Evolutionary conservation across 2,888 invertebrate genomes (phyloP), one percentile per base, ranked within the genome.

Genomic region (Heteropelma amictum): DNA sequence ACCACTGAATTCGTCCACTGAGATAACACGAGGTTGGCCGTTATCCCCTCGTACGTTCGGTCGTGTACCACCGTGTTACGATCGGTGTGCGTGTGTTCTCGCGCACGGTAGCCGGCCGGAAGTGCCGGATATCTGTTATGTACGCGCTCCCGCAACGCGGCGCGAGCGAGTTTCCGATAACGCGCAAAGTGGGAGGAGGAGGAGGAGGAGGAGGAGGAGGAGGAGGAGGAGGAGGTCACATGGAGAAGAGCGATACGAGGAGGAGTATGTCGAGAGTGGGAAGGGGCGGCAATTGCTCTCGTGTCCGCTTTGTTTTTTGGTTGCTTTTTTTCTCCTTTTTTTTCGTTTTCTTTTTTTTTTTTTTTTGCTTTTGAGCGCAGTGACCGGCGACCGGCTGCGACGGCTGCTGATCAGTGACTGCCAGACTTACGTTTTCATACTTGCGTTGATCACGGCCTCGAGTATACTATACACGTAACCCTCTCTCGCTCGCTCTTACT

Each of bases 321-420:
- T 8, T 53, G 17, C 30, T 30, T 30, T 51, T 65, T n/a, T n/a
- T n/a, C n/a, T n/a, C n/a, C n/a, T n/a, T n/a, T n/a, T n/a, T n/a
- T n/a, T n/a, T n/a, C n/a, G n/a, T n/a, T n/a, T n/a, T n/a, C n/a
- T n/a, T n/a, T n/a, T n/a, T n/a, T n/a, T n/a, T n/a, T n/a, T n/a
- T n/a, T n/a, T n/a, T n/a, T n/a, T n/a, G n/a, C n/a, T 61, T 54
- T 75, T 56, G 67, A 71, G 65, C 73, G 47, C 76, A 72, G 73
- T 76, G 73, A 76, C 73, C 67, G 60, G 69, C 63, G 54, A 72
- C 76, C 73, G 79, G 72, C 77, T 71, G 51, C 71, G 77, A 71
- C 79, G 77, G 77, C 77, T 73, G 79, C 71, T 77, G 73, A 79
- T 73, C 79, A 73, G 77, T 76, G 77, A 79, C 79, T 79, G 79